Evolutionary conservation across 2,797 vertebrate genomes (phyloP), one percentile per base, ranked within the genome.

Genomic region (Myotis myotis): DNA sequence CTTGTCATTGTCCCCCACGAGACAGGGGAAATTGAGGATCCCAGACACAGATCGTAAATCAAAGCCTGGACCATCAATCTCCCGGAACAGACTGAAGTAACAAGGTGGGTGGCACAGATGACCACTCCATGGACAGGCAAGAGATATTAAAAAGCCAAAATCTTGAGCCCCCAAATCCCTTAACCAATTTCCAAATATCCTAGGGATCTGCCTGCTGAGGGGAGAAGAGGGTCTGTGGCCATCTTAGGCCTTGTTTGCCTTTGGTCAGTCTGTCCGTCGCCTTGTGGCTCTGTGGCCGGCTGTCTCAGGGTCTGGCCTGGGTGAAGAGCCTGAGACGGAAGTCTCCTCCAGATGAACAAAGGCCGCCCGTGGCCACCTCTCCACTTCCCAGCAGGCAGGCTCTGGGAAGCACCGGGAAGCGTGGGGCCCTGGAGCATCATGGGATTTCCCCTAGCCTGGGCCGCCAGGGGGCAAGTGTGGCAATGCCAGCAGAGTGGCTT

Each of bases 121-220:
- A 90, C 90, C 80, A 75, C 92, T 74, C 71, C 97, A 94, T 89
- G 96, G 97, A 96, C 95, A 96, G 87, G 70, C 25, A 79, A 90
- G 95, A 95, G 97, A 96, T 96, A 97, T 96, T 97, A 97, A 97
- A 97, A 91, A 88, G 19, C 44, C 6, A 33, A 22, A 55, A 49
- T 71, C 74, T 57, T 11, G 85, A 79, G 81, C 75, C 83, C 96
- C 83, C 89, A 95, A 93, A 90, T 87, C 94, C 89, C 90, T 88
- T 82, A 74, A 81, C 78, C 80, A 93, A 83, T 93, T 88, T 80
- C 55, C 70, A 86, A 25, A 60, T n/a, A 30, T 79, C 41, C 64
- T 47, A 49, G 83, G 33, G 95, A 72, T 33, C 68, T 33, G 33
- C 25, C 3, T 12, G 16, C 64, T 7, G 57, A 19, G 47, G 44